These are phyloP conservation scores for Oreochromis mossambicus DNA, from an alignment of 2,797 vertebrate genomes.

Conservation along the genomic window DNA sequence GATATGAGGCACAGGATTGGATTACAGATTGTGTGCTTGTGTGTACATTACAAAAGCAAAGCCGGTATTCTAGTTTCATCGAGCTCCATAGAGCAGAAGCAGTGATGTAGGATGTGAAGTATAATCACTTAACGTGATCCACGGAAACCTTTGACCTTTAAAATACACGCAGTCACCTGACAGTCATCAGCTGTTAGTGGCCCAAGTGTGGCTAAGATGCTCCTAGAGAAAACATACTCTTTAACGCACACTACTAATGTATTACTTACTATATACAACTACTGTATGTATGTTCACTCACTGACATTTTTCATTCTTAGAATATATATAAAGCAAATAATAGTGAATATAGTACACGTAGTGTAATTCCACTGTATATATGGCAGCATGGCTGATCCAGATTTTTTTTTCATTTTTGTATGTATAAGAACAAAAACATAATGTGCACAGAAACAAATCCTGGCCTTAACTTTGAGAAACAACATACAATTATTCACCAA, in stretches of 20 bases:
- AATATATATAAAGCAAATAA: neutral
- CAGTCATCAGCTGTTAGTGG: neutral
- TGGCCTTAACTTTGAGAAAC: neutral
- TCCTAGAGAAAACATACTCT: neutral
- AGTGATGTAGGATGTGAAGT: neutral
- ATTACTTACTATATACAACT: neutral
- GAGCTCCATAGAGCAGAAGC: neutral
- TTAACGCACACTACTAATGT: neutral
- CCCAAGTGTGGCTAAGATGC: neutral
- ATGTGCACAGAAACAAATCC: neutral
- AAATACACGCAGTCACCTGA: neutral
- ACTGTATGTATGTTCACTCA: neutral
- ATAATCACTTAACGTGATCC: neutral
- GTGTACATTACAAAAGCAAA: constrained; percentile 3
- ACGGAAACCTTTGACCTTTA: constrained; percentile 31
- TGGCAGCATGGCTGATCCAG: neutral
- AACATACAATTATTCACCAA: neutral
- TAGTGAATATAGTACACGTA: neutral
- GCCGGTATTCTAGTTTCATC: constrained; percentile 11
- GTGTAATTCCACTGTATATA: neutral
- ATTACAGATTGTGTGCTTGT: constrained; percentile 10
- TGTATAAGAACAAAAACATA: rapidly evolving
- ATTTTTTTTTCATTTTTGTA: rapidly evolving
- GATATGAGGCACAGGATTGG: constrained; percentile 37
- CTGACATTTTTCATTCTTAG: neutral